phyloP scores from a whole-genome alignment of 2,113 vertebrate species.

The Nannospalax galili region DNA sequence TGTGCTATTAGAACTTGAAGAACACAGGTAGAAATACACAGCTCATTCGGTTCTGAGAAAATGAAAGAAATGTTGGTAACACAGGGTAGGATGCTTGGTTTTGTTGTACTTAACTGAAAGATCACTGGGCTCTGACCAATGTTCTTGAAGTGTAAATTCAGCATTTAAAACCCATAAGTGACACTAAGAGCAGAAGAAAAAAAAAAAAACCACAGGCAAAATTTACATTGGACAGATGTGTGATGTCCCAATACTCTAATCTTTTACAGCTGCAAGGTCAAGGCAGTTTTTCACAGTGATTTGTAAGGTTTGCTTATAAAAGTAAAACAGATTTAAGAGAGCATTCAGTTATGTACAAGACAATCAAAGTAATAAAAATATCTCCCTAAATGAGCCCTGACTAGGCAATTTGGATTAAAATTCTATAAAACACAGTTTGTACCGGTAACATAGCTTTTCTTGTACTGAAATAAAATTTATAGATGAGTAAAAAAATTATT shows the following conservation, averaged over 20 bases:
- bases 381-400: conserved; percentile 56
- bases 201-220: not conserved
- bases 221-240: conserved; percentile 50
- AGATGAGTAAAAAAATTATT: conserved; percentile 59
- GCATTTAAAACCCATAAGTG: not conserved
- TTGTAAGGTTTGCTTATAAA: conserved; percentile 44
- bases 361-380: conserved; percentile 64
- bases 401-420: conserved; percentile 59
- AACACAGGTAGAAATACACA: not conserved
- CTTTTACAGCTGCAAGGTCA: conserved; percentile 60
- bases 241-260: not conserved
- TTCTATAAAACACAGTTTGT: conserved; percentile 66
- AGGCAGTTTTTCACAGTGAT: conserved; percentile 56
- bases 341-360: conserved; percentile 54
- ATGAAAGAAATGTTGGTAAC: conserved; percentile 34
- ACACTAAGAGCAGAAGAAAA: not conserved
- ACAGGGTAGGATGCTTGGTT: not conserved
- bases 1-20: conserved; percentile 55
- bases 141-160: conserved; percentile 52
- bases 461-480: conserved; percentile 52
- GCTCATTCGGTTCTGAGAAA: conserved; percentile 25
- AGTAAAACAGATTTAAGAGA: conserved; percentile 60
- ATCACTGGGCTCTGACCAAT: not conserved
- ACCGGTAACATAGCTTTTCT: conserved; percentile 38
- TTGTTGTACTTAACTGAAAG: conserved; percentile 47